Evolutionary conservation across 2,888 invertebrate genomes (phyloP).

Genomic region (Tetropium fuscum): DNA sequence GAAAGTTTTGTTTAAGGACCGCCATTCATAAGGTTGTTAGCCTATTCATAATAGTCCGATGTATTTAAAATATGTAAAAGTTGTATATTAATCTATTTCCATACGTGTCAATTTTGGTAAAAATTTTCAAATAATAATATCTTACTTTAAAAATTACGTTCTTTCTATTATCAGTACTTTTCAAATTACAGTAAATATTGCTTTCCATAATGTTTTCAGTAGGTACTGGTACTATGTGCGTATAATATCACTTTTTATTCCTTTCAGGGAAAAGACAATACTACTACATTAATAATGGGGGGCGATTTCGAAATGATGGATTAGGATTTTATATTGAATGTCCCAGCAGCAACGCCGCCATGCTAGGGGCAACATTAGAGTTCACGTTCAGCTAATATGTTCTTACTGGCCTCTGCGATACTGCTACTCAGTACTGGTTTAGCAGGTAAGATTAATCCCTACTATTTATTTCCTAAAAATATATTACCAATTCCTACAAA

Average conservation of each 20-base stretch:
- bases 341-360: conserved; percentile 64
- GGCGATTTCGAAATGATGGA: conserved; percentile 29
- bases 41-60: too few relatives aligned
- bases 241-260: neutral
- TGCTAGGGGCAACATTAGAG: conserved; percentile 65
- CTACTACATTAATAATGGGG: conserved; percentile 1
- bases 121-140: too few relatives aligned
- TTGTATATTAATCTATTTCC: too few relatives aligned
- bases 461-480: neutral
- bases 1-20: too few relatives aligned
- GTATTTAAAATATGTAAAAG: too few relatives aligned
- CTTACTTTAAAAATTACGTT: too few relatives aligned
- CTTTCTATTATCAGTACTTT: too few relatives aligned
- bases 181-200: too few relatives aligned
- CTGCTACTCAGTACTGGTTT: conserved; percentile 71
- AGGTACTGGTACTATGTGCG: too few relatives aligned
- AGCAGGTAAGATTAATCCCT: conserved; percentile 65
- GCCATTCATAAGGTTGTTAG: too few relatives aligned
- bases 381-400: conserved; percentile 67
- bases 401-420: conserved; percentile 71
- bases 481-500: neutral
- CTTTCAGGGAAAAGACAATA: conserved; percentile 3
- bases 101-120: too few relatives aligned
- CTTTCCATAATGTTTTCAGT: neutral
- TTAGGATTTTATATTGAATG: conserved; percentile 44